A percentile compares a stretch with the other conserved stretches of the same genome.
Conservation (phyloP, 2,888 invertebrate genomes). For the Melinopterus prodromus region DNA sequence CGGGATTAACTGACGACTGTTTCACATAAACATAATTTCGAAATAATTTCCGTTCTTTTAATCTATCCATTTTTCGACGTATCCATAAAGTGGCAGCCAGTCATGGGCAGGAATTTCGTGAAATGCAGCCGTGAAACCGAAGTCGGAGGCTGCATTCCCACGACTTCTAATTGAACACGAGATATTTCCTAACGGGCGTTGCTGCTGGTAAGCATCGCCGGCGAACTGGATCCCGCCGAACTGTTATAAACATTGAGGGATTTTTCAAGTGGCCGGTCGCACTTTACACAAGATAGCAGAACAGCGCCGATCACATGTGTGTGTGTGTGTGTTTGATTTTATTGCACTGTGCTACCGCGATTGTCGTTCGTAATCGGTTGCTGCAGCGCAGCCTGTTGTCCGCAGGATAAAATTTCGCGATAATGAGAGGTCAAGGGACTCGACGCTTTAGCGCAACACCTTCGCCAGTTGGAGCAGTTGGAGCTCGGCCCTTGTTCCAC, state of each 20-base stretch:
- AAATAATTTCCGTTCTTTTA: neutral
- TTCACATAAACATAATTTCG: neutral
- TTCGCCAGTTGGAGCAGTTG: neutral
- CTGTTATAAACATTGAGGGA: conserved; percentile 19
- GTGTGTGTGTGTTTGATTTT: conserved; percentile 17
- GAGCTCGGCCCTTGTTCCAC: neutral
- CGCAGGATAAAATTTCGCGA: conserved; percentile 21
- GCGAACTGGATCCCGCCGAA: conserved; percentile 17
- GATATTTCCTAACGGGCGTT: conserved; percentile 22
- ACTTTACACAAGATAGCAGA: neutral
- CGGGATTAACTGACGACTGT: neutral
- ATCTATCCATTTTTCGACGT: neutral
- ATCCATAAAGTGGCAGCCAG: neutral
- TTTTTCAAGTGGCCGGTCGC: neutral
- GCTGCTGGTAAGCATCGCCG: conserved; percentile 6
- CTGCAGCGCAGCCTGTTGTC: conserved; percentile 11
- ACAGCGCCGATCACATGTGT: neutral
- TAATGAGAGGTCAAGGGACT: conserved; percentile 18
- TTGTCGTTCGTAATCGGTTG: conserved; percentile 18
- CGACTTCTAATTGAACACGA: conserved; percentile 25
- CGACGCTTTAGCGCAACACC: neutral
- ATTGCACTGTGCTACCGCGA: conserved; percentile 17
- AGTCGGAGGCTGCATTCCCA: conserved; percentile 14
- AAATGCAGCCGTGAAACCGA: conserved; percentile 4
- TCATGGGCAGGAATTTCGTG: neutral